Base-by-base conservation (phyloP, 2,113 vertebrate genomes). In the Thymallus thymallus region DNA sequence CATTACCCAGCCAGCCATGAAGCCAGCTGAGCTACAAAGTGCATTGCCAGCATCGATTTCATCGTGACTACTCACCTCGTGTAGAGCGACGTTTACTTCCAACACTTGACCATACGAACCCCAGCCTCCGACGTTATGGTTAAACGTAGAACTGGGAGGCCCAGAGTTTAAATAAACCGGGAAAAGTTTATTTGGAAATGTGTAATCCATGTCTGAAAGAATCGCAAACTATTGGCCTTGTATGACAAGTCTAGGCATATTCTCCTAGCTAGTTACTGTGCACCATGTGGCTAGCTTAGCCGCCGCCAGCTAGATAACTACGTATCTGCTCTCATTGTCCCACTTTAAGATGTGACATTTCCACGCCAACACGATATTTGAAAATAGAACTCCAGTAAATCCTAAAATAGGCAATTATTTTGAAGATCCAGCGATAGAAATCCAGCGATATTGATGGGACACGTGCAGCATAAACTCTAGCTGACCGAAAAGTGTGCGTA, bases 181-280 rank as follows among this genome's bases (percentile, higher is more conserved):
- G 1, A 94, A 14, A 93, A 91, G 63, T 88, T 78, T 20, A 2
- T 0, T 1, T 0, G 93, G 93, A 20, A 93, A 94, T 32, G 68
- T 76, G 24, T 58, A 74, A 65, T 93, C 89, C 93, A 92, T 93
- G 30, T 41, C 30, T 9, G 29, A 35, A 66, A 30, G 2, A 6
- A 35, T 66, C 16, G 24, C 4, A 18, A 30, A 16, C 29, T 18
- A 26, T 61, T 23, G 20, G 45, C 35, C 13, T 26, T 14, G 22
- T 60, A 4, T 23, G 23, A 10, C n/a, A 20, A 56, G 29, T 51
- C 60, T 45, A 20, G n/a, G 10, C 46, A 35, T 61, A 16, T 41
- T 41, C 35, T 41, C 9, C 35, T 41, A 10, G 9, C 35, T 41
- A 41, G 35, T 10, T 41, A 41, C 35, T 3, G 35, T 61, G 4